Evolutionary conservation across 2,888 invertebrate genomes (phyloP).

Genomic region (Chloromyia formosa): DNA sequence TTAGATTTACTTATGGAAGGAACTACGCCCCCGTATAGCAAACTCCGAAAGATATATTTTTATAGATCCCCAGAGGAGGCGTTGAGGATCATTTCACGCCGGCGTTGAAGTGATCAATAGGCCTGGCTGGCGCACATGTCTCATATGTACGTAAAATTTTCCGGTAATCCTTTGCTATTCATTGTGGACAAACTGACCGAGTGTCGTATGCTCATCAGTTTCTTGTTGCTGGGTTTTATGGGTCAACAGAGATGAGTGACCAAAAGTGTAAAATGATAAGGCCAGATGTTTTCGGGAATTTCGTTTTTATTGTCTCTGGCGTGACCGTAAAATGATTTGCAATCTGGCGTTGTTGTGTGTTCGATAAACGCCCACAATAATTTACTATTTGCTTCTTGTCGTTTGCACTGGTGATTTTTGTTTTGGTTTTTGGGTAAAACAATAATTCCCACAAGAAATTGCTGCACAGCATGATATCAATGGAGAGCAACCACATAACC

Average conservation of each 20-base stretch:
- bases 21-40: constrained; percentile 25
- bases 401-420: background rate
- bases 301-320: background rate
- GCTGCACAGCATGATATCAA: too few species aligned
- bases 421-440: background rate
- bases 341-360: background rate
- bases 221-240: background rate
- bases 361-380: background rate
- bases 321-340: background rate
- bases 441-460: background rate
- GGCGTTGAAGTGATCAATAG: background rate
- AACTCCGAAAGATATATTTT: background rate
- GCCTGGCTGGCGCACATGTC: constrained; percentile 1
- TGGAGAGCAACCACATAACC: too few species aligned
- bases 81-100: constrained; percentile 9
- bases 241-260: background rate
- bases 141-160: constrained; percentile 11
- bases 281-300: background rate
- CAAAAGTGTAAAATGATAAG: background rate
- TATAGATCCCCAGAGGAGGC: constrained; percentile 24
- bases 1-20: constrained; percentile 20
- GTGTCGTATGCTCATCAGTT: background rate
- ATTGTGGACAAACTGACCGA: background rate
- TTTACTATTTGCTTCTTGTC: background rate
- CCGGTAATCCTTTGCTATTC: background rate